Evolutionary conservation across 2,113 vertebrate genomes (phyloP).

Genomic region (Pionites leucogaster): DNA sequence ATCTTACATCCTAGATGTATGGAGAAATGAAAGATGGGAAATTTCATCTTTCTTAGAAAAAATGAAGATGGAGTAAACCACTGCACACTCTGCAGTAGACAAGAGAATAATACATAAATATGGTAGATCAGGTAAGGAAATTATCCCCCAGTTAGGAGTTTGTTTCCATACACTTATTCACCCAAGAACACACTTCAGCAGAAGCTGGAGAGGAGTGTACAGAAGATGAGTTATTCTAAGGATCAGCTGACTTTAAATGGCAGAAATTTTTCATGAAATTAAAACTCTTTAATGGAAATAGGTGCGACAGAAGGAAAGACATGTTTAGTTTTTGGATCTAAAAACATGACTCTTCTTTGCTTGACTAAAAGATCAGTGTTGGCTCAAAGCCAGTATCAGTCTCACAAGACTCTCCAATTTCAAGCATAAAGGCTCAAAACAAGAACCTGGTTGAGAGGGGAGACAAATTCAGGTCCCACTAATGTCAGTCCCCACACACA

Average conservation of each 20-base stretch:
- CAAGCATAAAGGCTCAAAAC: background rate
- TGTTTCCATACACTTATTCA: background rate
- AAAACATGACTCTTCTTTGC: background rate
- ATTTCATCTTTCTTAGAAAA: background rate
- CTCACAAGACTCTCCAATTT: background rate
- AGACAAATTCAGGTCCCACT: background rate
- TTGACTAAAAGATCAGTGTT: background rate
- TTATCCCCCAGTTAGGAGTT: background rate
- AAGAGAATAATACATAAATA: background rate
- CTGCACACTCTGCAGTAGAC: background rate
- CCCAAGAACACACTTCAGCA: background rate
- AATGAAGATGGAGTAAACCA: background rate
- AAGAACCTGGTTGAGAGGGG: background rate
- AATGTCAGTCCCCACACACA: background rate
- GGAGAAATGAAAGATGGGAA: background rate
- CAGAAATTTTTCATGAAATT: background rate
- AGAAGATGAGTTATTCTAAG: background rate
- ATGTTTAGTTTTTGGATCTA: background rate
- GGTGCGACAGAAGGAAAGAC: conserved; percentile 15
- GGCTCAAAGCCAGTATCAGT: background rate
- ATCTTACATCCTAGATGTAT: background rate
- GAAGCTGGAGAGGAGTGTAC: background rate
- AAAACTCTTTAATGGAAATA: background rate
- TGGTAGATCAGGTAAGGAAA: background rate
- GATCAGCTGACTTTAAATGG: background rate